Evolutionary conservation across 2,113 vertebrate genomes (phyloP).

Genomic region (Phylloscopus whistleri): DNA sequence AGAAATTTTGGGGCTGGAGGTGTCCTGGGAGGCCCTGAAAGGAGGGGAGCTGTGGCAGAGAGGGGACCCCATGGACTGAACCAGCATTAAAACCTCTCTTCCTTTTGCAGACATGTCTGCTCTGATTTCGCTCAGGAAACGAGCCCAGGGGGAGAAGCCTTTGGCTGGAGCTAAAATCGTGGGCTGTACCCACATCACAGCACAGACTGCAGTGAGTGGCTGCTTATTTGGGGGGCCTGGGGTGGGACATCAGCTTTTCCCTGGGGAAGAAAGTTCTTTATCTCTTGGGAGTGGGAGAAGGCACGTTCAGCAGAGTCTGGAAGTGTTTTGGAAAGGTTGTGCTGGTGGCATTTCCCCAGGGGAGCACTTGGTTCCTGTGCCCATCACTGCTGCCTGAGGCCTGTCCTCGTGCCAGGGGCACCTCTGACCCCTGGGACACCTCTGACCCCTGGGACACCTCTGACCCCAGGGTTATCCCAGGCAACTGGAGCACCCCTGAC

Average conservation of each 20-base stretch:
- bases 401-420: rapidly evolving
- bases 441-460: too few species aligned
- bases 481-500: too few species aligned
- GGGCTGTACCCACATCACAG: constrained; percentile 97
- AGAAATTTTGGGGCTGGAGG: neutral
- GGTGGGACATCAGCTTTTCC: neutral
- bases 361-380: neutral
- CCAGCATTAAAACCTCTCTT: constrained; percentile 49
- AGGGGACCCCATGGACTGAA: neutral
- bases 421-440: rapidly evolving
- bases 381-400: neutral
- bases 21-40: neutral
- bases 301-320: neutral
- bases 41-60: neutral
- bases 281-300: neutral
- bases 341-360: neutral
- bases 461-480: too few species aligned
- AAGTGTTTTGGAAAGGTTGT: neutral
- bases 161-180: constrained; percentile 96
- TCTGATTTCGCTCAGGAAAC: constrained; percentile 95
- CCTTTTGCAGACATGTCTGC: constrained; percentile 92
- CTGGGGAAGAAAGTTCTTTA: neutral
- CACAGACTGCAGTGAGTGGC: constrained; percentile 91
- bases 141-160: constrained; percentile 97
- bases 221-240: neutral